phyloP scores from a whole-genome alignment of 2,113 vertebrate species.

The Lophotis ruficrista region DNA sequence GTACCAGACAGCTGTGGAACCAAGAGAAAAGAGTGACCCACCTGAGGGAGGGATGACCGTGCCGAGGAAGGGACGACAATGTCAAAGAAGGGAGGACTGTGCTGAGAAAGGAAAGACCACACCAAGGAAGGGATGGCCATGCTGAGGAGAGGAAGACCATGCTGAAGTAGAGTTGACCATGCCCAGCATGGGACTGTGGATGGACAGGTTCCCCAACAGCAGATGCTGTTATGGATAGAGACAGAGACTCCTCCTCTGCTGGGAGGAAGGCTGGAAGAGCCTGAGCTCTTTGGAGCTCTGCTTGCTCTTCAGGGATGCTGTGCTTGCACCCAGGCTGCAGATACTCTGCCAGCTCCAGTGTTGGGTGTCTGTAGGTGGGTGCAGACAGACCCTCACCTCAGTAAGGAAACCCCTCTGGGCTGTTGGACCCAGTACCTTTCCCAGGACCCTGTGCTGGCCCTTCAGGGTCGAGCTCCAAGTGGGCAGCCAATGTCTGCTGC shows the following conservation, averaged over 20 bases:
- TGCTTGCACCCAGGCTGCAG: background rate
- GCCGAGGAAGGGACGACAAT: background rate
- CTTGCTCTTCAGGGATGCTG: background rate
- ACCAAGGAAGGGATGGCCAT: background rate
- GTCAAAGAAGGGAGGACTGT: background rate
- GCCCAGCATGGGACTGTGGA: background rate
- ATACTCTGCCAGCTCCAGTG: background rate
- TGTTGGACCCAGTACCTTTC: background rate
- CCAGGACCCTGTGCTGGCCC: background rate
- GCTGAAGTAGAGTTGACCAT: background rate
- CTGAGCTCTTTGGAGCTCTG: background rate
- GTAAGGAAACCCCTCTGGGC: background rate
- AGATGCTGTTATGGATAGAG: background rate
- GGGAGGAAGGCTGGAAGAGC: background rate
- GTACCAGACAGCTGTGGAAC: background rate
- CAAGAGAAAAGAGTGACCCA: background rate
- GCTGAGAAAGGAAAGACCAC: background rate
- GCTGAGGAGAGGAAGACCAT: background rate
- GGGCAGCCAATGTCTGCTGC: background rate
- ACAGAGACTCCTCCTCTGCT: background rate
- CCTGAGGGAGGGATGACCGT: background rate
- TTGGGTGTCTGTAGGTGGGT: background rate
- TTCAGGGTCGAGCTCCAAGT: background rate
- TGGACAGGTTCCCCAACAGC: background rate
- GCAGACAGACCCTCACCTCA: background rate